Evolutionary conservation across 2,888 invertebrate genomes (phyloP), one percentile per base, ranked within the genome.

Genomic region (Mesochorus sp.): DNA sequence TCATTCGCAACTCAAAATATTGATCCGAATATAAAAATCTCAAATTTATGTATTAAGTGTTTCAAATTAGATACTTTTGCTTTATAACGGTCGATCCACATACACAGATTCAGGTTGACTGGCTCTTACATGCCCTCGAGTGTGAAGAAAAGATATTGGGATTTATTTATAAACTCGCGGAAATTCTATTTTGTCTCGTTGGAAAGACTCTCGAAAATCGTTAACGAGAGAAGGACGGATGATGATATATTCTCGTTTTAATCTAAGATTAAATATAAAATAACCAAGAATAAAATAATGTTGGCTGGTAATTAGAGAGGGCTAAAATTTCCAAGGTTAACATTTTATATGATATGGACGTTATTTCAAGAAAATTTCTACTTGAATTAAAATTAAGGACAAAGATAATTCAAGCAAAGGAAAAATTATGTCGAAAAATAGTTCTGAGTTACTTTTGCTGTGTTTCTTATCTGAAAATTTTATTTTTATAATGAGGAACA

Each of bases 111-210:
- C 61, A 12, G 34, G 28, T 10, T 21, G 26, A 34, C 10, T 19
- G 3, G 53, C 68, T 55, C 39, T 61, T 42, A 49, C 31, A 24
- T 47, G 66, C 44, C 12, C 64, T 24, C 53, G 66, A 17, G 44
- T 44, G 67, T 19, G 49, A 51, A 57, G 42, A 71, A 72, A 70
- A 57, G 76, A 67, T 59, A 72, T 70, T 76, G 67, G 62, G 66
- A 81, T 75, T 79, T 88, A 89, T 89, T 89, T 89, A 88, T 88
- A 88, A 77, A 62, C 68, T 24, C 47, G 24, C 44, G 39, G 42
- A 55, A 51, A 28, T 28, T 55, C 17, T 28, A 3, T 1, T 14
- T 1, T 28, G 10, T 12, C 14, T n/a, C 64, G 8, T 31, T 24
- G 14, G 39, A 37, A 57, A 17, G 55, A 64, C 47, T 34, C 39